Percentiles rank a stretch among this genome's conserved stretches.
phyloP scores from a whole-genome alignment of 2,113 vertebrate species.

The Charadrius vociferus region DNA sequence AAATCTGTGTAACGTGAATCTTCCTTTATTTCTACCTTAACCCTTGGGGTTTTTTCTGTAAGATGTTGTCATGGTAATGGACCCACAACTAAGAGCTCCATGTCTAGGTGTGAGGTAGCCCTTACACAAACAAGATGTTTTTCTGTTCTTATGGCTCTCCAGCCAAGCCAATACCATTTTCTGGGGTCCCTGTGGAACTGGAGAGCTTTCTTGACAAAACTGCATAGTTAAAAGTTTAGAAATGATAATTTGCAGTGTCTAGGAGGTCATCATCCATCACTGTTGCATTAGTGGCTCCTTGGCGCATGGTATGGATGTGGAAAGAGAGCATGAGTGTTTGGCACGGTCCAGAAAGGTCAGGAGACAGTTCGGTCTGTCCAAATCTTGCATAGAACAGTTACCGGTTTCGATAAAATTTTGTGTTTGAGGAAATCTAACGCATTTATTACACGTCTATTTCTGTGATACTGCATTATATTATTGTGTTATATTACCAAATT shows the following conservation, averaged over 20 bases:
- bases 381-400: neutral
- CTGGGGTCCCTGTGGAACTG: neutral
- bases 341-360: neutral
- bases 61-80: neutral
- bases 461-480: neutral
- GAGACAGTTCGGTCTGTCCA: neutral
- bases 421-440: neutral
- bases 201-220: neutral
- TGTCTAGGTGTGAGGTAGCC: neutral
- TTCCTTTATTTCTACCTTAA: neutral
- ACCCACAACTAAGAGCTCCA: neutral
- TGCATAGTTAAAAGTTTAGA: neutral
- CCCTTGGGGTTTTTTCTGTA: rapidly evolving
- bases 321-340: neutral
- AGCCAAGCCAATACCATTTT: neutral
- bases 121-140: neutral
- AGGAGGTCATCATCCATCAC: neutral
- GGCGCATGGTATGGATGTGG: rapidly evolving
- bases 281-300: neutral
- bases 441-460: neutral
- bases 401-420: neutral
- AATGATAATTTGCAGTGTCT: neutral
- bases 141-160: neutral
- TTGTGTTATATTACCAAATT: neutral
- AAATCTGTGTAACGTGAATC: neutral